Base-by-base conservation (phyloP, 2,888 invertebrate genomes). In the Himalopsyche anomala region DNA sequence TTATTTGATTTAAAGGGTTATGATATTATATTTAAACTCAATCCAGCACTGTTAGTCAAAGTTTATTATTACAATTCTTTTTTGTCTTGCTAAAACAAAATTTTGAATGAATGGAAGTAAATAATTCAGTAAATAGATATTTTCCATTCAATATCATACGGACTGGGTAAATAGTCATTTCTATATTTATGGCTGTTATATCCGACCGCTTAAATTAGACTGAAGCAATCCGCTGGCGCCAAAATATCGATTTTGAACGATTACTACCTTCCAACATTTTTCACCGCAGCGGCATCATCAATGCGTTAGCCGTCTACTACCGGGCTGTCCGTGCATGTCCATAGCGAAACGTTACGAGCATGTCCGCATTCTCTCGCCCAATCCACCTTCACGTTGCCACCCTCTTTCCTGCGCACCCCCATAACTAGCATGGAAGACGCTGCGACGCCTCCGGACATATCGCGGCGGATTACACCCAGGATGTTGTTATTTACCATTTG, bases 321-420 rank as follows among this genome's bases (percentile, higher is more conserved):
- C 56, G 56, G 56, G 5, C n/a, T 62, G 62, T 62, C 62, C n/a
- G 62, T 19, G 62, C 62, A 62, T 62, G 62, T 62, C 62, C 62
- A 11, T n/a, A 62, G 62, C 28, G 19, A 62, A 62, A 62, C 11
- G 28, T 62, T 19, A 62, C 62, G 19, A 19, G 19, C 62, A 19
- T 62, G 62, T 62, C 62, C 28, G 62, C 62, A 62, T 28, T 62
- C n/a, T 11, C 62, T 62, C n/a, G 62, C 19, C 62, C 28, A 62
- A 62, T 62, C 62, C 15, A 28, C n/a, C 28, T 9, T n/a, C 8
- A 19, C 4, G 28, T 19, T 19, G 11, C 62, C 28, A 62, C n/a
- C 28, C 5, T 19, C 28, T 28, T 19, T 62, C 9, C 6, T 62
- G 62, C 28, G 62, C n/a, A 19, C 62, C 62, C 62, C 15, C 9